Evolutionary conservation across 2,797 vertebrate genomes (phyloP), one percentile per base, ranked within the genome.

Genomic region (Danio jaintianensis): DNA sequence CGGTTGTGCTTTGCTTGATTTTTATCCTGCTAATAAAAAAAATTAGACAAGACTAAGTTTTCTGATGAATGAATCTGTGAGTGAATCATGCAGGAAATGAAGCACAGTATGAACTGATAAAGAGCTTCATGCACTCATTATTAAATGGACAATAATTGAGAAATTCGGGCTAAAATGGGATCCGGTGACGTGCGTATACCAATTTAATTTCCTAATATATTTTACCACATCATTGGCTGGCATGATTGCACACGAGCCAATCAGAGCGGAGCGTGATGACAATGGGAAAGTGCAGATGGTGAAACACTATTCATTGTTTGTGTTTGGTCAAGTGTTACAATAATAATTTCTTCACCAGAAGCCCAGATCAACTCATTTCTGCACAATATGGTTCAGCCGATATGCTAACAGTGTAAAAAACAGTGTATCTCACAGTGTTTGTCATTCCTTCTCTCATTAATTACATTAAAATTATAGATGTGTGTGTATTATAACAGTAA

Each of bases 51-150:
- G 20, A 47, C 59, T 36, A 36, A 42, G 61, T 38, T 63, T 42
- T 29, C 29, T n/a, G 11, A 18, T 74, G 11, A 75, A 52, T 52
- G 7, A 59, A 29, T 3, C 1, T 36, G 58, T 7, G 58, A 45
- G 20, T 15, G 7, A 43, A 43, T 18, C 15, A 69, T 16, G 69
- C 29, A 40, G 74, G 50, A 55, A 76, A 76, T 36, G 2, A 76
- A 76, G 62, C 74, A 55, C 62, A 76, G 40, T 4, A 29, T 75
- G 59, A 73, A n/a, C 40, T 45, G 4, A 36, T 16, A 56, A 75
- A 53, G 22, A 16, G n/a, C 13, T 11, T 42, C 1, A 7, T 43
- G n/a, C 3, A 4, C 29, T 9, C 16, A 15, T 75, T 43, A 64
- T 53, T 38, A 29, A 29, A 66, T 36, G 15, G 18, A 50, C 61